Base-by-base conservation (phyloP, 2,113 vertebrate species). In the Vireo altiloquus region DNA sequence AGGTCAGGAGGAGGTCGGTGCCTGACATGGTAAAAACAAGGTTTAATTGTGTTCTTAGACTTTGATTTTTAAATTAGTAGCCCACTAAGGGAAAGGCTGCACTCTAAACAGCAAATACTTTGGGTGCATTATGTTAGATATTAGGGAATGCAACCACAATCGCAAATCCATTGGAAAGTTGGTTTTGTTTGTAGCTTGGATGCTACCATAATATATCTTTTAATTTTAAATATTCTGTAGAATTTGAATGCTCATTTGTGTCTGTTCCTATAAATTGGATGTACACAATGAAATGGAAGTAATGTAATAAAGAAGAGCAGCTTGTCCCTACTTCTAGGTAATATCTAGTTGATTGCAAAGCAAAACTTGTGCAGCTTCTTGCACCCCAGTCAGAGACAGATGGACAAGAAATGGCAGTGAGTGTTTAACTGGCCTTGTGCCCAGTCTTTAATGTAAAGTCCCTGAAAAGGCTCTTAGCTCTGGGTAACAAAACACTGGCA, bases 391-490 rank as follows among this genome's bases (percentile, higher is more conserved):
- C 71, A 93, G 86, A 79, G 65, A 88, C 95, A 97, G 93, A 96
- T 95, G 87, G 95, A 91, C 54, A 77, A 95, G 95, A 94, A 93
- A 85, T 39, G 79, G 50, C n/a, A 59, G 74, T 64, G 94, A 97
- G 83, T 93, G 97, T 95, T 97, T 97, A 94, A 94, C 82, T 98
- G 97, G 96, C 96, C 37, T 78, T 46, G 40, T 95, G 92, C 95
- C 95, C 89, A 61, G 81, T 94, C 84, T 97, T 92, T 92, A 68
- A 93, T 95, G 85, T 87, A 69, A 97, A 96, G 94, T 93, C 63
- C 61, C 87, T 97, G 91, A 95, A 96, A 97, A 90, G 85, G 71
- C 94, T 89, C 80, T 95, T 64, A 65, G 83, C 70, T 94, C 74
- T 95, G 64, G 82, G 88, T 96, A 97, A 94, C 87, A 90, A 96